phyloP scores from a whole-genome alignment of 2,797 vertebrate genomes.

The Sebastiscus tertius region DNA sequence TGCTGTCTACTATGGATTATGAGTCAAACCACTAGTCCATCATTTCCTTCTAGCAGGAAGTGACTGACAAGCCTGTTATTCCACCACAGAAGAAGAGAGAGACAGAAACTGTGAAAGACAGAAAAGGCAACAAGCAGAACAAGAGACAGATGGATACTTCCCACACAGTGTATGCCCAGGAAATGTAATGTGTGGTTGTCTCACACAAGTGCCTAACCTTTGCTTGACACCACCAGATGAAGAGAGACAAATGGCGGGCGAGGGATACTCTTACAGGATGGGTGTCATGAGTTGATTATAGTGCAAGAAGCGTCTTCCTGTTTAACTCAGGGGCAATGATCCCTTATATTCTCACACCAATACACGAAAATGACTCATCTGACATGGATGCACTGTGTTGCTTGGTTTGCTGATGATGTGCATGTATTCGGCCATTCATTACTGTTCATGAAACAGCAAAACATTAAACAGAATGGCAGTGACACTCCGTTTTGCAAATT shows the following conservation, averaged over 20 bases:
- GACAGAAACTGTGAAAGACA: slow-evolving; percentile 5
- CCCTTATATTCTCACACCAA: background rate
- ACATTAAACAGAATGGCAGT: background rate
- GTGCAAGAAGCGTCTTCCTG: background rate
- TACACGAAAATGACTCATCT: slow-evolving; percentile 3
- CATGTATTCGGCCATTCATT: slow-evolving; percentile 11
- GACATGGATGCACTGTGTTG: background rate
- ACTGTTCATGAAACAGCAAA: background rate
- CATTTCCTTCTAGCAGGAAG: slow-evolving; percentile 1
- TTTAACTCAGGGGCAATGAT: slow-evolving; percentile 4
- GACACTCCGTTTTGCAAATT: background rate
- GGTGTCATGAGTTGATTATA: slow-evolving; percentile 12
- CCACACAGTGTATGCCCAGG: slow-evolving; percentile 35
- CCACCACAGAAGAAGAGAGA: slow-evolving; percentile 13
- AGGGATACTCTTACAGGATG: slow-evolving; percentile 8
- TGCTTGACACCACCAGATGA: slow-evolving; percentile 30
- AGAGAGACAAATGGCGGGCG: slow-evolving; percentile 26
- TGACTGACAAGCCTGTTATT: slow-evolving; percentile 39
- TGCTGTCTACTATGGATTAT: slow-evolving; percentile 17
- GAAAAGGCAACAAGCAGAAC: background rate
- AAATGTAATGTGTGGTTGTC: slow-evolving; percentile 43
- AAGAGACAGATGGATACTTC: slow-evolving; percentile 46
- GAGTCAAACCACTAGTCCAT: slow-evolving; percentile 10
- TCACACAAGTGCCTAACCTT: slow-evolving; percentile 28
- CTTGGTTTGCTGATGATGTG: background rate